Percentiles rank a stretch among this genome's conserved stretches.
Evolutionary conservation across 2,888 invertebrate genomes (phyloP).

Genomic region (Lithophane leautieri): DNA sequence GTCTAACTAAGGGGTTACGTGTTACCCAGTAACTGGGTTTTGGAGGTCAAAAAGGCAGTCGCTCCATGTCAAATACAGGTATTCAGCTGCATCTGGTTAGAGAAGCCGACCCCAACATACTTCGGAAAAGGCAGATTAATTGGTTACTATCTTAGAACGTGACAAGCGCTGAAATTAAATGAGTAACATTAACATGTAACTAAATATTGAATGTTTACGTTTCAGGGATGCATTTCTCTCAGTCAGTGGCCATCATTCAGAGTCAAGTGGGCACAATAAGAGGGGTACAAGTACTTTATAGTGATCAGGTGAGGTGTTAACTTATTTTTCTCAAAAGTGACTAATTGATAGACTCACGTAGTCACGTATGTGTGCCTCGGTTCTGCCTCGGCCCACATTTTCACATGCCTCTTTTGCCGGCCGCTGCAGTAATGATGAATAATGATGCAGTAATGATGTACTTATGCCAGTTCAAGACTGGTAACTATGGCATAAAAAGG

Average conservation of each 20-base stretch:
- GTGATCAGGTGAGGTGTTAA: constrained; percentile 93
- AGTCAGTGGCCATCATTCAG: constrained; percentile 98
- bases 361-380: neutral
- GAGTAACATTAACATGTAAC: neutral
- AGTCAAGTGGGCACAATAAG: constrained; percentile 98
- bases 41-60: too few species aligned
- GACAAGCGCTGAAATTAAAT: too few species aligned
- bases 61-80: too few species aligned
- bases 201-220: constrained; percentile 65
- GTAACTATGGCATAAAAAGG: neutral
- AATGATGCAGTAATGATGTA: too few species aligned
- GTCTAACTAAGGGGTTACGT: too few species aligned
- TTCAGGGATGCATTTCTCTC: constrained; percentile 99
- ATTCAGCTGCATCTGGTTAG: too few species aligned
- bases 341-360: neutral
- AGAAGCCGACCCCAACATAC: too few species aligned
- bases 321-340: neutral
- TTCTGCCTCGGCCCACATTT: neutral
- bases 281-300: constrained; percentile 98
- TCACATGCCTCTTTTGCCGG: neutral
- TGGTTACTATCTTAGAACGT: too few species aligned
- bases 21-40: too few species aligned
- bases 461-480: neutral
- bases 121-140: too few species aligned
- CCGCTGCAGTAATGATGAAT: neutral